phyloP scores from a whole-genome alignment of 2,797 vertebrate genomes.

The Clangula hyemalis region DNA sequence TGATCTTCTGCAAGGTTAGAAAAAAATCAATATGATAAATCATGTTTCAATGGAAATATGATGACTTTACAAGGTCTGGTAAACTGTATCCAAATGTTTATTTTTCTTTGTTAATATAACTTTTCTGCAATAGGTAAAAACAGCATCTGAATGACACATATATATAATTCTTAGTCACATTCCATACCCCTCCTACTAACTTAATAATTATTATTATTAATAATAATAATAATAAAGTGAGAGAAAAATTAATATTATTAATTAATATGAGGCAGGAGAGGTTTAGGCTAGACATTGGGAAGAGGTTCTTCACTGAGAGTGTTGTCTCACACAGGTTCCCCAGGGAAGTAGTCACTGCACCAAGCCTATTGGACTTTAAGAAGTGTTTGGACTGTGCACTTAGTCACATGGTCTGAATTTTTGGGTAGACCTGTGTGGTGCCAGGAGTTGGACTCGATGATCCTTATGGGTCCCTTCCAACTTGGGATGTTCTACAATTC shows the following conservation, averaged over 20 bases:
- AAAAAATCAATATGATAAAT: slow-evolving; percentile 61
- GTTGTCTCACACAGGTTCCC: too few relatives aligned
- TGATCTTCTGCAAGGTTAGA: slow-evolving; percentile 60
- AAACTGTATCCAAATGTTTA: slow-evolving; percentile 52
- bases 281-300: too few relatives aligned
- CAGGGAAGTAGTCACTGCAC: too few relatives aligned
- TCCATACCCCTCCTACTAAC: not conserved
- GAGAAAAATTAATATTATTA: not conserved
- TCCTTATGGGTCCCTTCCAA: too few relatives aligned
- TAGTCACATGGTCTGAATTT: too few relatives aligned
- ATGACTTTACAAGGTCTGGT: slow-evolving; percentile 40
- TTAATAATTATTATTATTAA: not conserved
- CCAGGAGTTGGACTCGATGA: too few relatives aligned
- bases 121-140: not conserved
- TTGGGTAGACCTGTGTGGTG: too few relatives aligned
- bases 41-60: slow-evolving; percentile 60
- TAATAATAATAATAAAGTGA: not conserved
- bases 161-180: not conserved
- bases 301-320: too few relatives aligned
- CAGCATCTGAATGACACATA: not conserved
- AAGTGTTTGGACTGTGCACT: too few relatives aligned
- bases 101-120: slow-evolving; percentile 29
- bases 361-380: too few relatives aligned
- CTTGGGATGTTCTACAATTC: too few relatives aligned
- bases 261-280: too few relatives aligned